Percentiles rank a stretch among this genome's conserved stretches.
These are phyloP conservation scores for Pedicia rivosa DNA, from an alignment of 2,888 invertebrate species.

Conservation along the genomic window DNA sequence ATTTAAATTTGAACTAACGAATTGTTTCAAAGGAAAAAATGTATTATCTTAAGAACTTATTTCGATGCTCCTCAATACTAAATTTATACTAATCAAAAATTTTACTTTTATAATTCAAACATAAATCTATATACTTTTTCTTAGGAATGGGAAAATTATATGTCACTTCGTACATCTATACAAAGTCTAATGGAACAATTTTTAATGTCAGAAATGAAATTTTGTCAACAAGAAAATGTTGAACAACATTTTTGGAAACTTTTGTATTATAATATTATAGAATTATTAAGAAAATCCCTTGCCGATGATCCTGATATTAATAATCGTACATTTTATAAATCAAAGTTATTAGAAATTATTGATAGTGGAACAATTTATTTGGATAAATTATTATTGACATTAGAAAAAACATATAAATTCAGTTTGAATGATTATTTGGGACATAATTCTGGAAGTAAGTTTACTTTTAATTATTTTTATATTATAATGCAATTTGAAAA, in stretches of 20 bases:
- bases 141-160: slow-evolving; percentile 50
- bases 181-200: slow-evolving; percentile 51
- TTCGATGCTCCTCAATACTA: too few species aligned
- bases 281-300: slow-evolving; percentile 56
- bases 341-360: slow-evolving; percentile 40
- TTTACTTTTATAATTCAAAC: too few species aligned
- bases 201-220: slow-evolving; percentile 63
- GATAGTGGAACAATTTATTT: slow-evolving; percentile 70
- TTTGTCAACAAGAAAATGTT: slow-evolving; percentile 71
- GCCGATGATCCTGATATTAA: slow-evolving; percentile 35
- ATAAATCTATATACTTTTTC: too few species aligned
- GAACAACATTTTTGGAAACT: slow-evolving; percentile 88
- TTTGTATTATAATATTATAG: slow-evolving; percentile 75
- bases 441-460: not conserved
- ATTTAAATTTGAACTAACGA: too few species aligned
- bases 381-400: slow-evolving; percentile 49
- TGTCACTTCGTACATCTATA: slow-evolving; percentile 41
- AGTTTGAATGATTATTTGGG: slow-evolving; percentile 16
- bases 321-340: slow-evolving; percentile 46
- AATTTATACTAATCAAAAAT: too few species aligned
- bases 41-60: too few species aligned
- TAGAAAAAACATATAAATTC: slow-evolving; percentile 63
- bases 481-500: too few species aligned
- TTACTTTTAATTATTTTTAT: not conserved
- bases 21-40: too few species aligned